These are phyloP conservation scores for Nothobranchius kuhntae DNA, from an alignment of 2,113 vertebrate species.

Conservation along the genomic window DNA sequence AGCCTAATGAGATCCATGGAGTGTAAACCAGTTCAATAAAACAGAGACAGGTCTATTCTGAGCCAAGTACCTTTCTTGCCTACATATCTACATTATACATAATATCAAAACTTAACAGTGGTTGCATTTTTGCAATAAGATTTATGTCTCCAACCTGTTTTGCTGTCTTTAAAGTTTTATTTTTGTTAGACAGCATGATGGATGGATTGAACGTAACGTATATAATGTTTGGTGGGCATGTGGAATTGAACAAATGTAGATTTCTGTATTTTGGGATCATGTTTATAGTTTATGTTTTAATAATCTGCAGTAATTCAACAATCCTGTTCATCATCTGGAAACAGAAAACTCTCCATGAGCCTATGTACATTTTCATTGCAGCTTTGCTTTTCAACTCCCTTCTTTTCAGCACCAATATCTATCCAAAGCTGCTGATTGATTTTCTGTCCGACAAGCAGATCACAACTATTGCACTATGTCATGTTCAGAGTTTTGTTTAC, in stretches of 20 bases:
- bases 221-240: background rate
- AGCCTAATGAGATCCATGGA: too few relatives aligned
- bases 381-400: background rate
- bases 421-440: slow-evolving; percentile 6
- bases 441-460: background rate
- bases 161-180: background rate
- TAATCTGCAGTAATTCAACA: background rate
- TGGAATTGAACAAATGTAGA: slow-evolving; percentile 1
- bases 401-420: slow-evolving; percentile 7
- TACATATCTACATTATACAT: too few relatives aligned
- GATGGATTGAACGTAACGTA: background rate
- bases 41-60: too few relatives aligned
- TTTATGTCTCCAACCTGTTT: too few relatives aligned
- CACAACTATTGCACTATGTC: background rate
- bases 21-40: too few relatives aligned
- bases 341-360: slow-evolving; percentile 10
- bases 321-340: background rate
- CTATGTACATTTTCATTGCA: slow-evolving; percentile 20
- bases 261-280: slow-evolving; percentile 8
- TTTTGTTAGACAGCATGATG: too few relatives aligned
- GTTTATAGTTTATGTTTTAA: background rate
- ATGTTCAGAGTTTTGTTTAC: background rate
- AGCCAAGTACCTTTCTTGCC: too few relatives aligned
- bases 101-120: too few relatives aligned
- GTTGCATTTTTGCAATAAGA: too few relatives aligned